Conservation (phyloP, 1,140 invertebrate species). For the Conus ventricosus region DNA sequence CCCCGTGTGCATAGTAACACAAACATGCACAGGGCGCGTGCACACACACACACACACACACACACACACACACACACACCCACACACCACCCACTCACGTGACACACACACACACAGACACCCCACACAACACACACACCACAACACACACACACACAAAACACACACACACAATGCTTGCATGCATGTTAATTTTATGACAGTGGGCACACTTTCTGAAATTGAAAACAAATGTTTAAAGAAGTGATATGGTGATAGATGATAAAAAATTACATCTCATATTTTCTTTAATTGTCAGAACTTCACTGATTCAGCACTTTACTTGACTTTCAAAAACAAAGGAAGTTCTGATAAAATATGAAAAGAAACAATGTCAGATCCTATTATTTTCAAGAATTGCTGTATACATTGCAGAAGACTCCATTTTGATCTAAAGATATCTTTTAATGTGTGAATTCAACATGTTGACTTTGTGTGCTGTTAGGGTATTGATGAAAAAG, state of each 20-base stretch:
- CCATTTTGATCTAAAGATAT: no score
- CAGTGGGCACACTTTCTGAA: background rate
- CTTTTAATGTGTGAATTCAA: no score
- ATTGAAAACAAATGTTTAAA: background rate
- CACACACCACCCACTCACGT: background rate
- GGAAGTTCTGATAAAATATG: background rate
- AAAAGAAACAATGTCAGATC: background rate
- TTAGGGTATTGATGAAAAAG: no score
- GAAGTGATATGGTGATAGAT: background rate
- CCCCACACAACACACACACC: constrained; percentile 24
- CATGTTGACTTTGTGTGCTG: no score
- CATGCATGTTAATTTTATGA: no score
- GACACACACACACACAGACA: constrained; percentile 18
- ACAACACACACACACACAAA: background rate
- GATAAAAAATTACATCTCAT: background rate
- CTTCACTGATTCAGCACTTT: background rate
- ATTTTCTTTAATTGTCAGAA: background rate
- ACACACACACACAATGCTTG: background rate
- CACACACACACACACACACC: no score
- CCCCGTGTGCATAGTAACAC: no score
- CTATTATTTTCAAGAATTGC: background rate
- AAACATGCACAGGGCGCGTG: no score
- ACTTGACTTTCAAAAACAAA: no score
- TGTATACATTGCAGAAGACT: no score
- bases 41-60: no score